Percentiles rank a stretch among this genome's conserved stretches.
Evolutionary conservation across 2,113 vertebrate genomes (phyloP).

Genomic region (Orientallactaga bullata): DNA sequence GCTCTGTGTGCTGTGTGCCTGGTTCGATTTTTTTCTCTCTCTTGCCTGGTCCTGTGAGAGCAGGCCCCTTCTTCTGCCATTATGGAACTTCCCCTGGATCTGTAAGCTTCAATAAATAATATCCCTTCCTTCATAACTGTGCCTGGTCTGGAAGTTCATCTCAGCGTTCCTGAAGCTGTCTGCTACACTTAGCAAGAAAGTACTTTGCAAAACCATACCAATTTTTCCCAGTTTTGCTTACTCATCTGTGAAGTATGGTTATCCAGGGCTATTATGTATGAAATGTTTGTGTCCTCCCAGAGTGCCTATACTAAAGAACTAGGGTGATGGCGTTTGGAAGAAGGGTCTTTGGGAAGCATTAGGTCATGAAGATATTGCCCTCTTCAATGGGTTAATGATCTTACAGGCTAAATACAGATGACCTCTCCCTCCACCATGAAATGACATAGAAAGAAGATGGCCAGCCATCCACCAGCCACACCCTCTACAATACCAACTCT

Average conservation of each 20-base stretch:
- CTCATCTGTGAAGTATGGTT: neutral
- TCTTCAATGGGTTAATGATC: neutral
- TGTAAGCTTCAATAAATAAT: too few species aligned
- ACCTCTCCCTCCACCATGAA: neutral
- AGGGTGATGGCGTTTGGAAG: too few species aligned
- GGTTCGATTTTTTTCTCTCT: too few species aligned
- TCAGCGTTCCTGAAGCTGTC: too few species aligned
- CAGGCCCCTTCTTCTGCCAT: too few species aligned
- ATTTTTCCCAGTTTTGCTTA: slow-evolving; percentile 2
- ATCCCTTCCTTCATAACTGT: too few species aligned
- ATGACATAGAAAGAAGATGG: neutral
- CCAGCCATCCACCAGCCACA: neutral
- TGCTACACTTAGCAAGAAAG: slow-evolving; percentile 16
- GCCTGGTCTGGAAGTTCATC: too few species aligned
- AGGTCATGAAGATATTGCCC: neutral
- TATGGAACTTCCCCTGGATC: too few species aligned
- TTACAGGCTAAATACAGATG: neutral
- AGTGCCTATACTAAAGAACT: neutral
- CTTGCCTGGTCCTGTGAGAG: too few species aligned
- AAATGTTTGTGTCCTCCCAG: neutral
- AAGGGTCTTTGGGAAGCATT: neutral
- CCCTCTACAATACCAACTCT: neutral
- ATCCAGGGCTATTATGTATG: neutral
- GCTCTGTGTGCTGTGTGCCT: too few species aligned
- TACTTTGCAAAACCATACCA: neutral